These are phyloP conservation scores for Brachypodius melanocephalos DNA, from an alignment of 2,113 vertebrate species.

Conservation along the genomic window DNA sequence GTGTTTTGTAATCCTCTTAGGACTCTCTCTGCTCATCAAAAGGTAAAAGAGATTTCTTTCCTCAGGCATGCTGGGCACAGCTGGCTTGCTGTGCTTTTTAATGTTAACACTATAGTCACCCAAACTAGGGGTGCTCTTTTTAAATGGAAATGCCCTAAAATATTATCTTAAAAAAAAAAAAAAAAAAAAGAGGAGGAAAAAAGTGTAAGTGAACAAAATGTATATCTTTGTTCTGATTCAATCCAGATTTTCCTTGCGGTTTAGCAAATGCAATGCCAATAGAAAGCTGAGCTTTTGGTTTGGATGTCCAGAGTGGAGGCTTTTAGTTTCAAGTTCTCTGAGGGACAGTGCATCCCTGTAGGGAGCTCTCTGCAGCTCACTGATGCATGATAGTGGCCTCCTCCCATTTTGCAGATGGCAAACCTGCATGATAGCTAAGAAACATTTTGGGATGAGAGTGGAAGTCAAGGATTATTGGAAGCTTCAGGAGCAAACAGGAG, in stretches of 20 bases:
- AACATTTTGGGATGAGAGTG: neutral
- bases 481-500: neutral
- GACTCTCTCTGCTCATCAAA: neutral
- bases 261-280: neutral
- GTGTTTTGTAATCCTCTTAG: constrained; percentile 20
- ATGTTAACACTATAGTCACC: neutral
- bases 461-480: neutral
- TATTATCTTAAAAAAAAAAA: neutral
- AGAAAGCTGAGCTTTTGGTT: neutral
- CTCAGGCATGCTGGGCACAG: neutral
- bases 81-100: neutral
- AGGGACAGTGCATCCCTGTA: neutral
- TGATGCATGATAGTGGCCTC: neutral
- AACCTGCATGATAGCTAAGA: neutral
- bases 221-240: neutral
- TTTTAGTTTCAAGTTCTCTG: neutral
- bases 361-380: neutral
- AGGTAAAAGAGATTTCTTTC: constrained; percentile 33
- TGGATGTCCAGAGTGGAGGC: neutral
- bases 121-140: neutral
- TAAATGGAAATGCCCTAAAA: neutral
- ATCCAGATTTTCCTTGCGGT: neutral
- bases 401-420: neutral
- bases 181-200: neutral
- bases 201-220: neutral